phyloP scores from a whole-genome alignment of 2,113 vertebrate genomes.

The Saimiri boliviensis region DNA sequence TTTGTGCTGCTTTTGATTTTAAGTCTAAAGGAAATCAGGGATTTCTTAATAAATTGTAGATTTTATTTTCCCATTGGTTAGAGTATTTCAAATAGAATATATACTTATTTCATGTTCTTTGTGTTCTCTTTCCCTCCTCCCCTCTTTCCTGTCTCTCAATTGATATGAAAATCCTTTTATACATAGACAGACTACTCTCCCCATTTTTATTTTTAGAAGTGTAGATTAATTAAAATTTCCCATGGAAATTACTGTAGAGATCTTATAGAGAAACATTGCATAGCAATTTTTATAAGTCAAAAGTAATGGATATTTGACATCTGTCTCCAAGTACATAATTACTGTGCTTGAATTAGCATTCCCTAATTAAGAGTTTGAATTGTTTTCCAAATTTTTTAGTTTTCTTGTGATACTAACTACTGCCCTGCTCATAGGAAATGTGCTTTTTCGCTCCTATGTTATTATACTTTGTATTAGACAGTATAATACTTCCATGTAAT shows the following conservation, averaged over 20 bases:
- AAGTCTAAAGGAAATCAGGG: background rate
- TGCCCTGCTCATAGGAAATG: conserved; percentile 23
- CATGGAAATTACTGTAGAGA: background rate
- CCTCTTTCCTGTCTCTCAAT: background rate
- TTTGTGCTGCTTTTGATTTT: background rate
- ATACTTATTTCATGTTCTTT: background rate
- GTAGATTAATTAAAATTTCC: background rate
- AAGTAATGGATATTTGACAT: background rate
- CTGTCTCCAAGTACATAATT: background rate
- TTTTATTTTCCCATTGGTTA: background rate
- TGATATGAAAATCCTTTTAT: background rate
- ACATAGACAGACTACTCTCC: background rate
- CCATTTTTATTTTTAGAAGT: background rate
- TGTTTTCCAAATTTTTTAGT: conserved; percentile 28
- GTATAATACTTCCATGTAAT: conserved; percentile 20
- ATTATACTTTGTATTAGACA: conserved; percentile 30
- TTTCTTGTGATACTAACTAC: background rate
- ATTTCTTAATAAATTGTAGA: background rate
- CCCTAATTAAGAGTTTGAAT: conserved; percentile 47
- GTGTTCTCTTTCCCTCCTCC: background rate
- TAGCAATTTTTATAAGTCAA: background rate
- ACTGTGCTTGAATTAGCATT: background rate
- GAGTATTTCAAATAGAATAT: background rate
- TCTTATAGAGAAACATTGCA: background rate
- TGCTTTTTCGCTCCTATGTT: conserved; percentile 61